phyloP scores from a whole-genome alignment of 2,888 invertebrate genomes.

The Heliothis peltigera region DNA sequence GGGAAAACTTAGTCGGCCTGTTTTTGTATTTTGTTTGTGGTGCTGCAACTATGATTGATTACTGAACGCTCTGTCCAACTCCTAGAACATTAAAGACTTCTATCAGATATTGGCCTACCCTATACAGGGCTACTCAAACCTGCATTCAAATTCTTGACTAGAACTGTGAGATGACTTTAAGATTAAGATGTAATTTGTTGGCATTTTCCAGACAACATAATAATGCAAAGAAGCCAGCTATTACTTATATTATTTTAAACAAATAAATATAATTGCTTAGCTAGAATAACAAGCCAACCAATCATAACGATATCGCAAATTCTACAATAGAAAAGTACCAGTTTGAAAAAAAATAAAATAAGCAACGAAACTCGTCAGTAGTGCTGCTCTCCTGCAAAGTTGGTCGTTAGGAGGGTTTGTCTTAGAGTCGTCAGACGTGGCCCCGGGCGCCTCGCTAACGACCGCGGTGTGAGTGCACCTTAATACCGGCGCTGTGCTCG shows the following conservation, averaged over 20 bases:
- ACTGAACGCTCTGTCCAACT: too few species aligned
- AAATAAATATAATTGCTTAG: background rate
- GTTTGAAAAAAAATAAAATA: constrained; percentile 24
- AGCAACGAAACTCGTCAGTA: constrained; percentile 21
- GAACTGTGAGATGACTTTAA: too few species aligned
- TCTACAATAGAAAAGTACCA: background rate
- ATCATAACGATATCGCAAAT: background rate
- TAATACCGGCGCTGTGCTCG: constrained; percentile 25
- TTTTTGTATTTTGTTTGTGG: background rate
- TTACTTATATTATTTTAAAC: background rate
- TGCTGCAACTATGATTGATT: too few species aligned
- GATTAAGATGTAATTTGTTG: too few species aligned
- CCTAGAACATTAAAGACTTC: too few species aligned
- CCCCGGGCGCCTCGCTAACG: constrained; percentile 44
- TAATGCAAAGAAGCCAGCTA: background rate
- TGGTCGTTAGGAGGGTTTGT: constrained; percentile 34
- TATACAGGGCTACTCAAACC: too few species aligned
- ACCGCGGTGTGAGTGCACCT: constrained; percentile 40
- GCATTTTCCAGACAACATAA: background rate
- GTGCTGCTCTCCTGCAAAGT: constrained; percentile 35
- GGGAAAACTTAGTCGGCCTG: background rate
- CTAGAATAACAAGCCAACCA: background rate
- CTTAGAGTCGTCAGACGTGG: constrained; percentile 49
- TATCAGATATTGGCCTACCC: too few species aligned
- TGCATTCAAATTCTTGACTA: too few species aligned